Base-by-base conservation (phyloP, 2,113 vertebrate species). In the Cyprinus carpio region DNA sequence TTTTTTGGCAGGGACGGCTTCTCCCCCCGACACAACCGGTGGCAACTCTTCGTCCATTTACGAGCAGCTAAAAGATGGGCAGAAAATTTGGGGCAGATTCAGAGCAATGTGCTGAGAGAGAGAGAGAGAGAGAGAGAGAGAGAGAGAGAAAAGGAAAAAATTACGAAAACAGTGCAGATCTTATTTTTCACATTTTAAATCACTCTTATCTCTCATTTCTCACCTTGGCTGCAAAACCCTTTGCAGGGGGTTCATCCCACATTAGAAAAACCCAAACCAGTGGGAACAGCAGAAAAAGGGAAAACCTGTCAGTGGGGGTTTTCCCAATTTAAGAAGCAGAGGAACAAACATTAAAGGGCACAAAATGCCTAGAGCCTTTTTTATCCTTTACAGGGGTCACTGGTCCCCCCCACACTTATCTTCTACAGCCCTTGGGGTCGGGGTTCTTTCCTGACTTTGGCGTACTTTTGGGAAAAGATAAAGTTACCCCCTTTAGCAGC, bases 41-140 rank as follows among this genome's bases (percentile, higher is more conserved):
- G 96, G 96, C 18, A 96, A 93, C 91, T 97, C 96, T 58, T 97
- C 95, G 0, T 0, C 95, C 94, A 87, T 95, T 83, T 51, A 97
- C 96, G 88, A 97, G 92, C 2, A 96, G 94, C 91, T 97, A 96
- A 87, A 97, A 96, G 71, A 97, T 82, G 0, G 92, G 93, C 56
- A 95, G 92, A 2, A 91, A 91, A 75, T 95, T 95, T 0, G 96
- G 96, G n/a, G n/a, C 1, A 97, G 89, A 51, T 71, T 91, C 13
- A 95, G 85, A 0, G 93, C 18, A 75, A 97, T 93, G 71, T 96
- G 94, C 96, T 97, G 86, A 27, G 25, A 71, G 25, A 58, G n/a
- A n/a, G n/a, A n/a, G n/a, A n/a, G n/a, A n/a, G 62, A 46, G 43
- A 46, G 43, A 46, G 0, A n/a, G n/a, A n/a, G n/a, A n/a, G 31